Evolutionary conservation across 2,797 vertebrate genomes (phyloP).

Genomic region (Sarcophilus harrisii): DNA sequence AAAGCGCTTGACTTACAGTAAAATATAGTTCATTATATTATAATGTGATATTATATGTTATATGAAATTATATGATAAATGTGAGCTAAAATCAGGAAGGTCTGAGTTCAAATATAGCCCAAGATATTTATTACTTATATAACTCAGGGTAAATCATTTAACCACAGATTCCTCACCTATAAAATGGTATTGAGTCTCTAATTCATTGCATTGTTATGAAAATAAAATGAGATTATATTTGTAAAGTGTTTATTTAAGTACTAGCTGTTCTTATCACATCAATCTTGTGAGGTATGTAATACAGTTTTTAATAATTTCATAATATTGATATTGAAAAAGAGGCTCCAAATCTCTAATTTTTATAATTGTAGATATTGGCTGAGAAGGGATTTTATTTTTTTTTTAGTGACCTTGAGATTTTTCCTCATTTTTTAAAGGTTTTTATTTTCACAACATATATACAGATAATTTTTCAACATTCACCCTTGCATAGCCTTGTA

Average conservation of each 20-base stretch:
- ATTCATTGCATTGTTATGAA: neutral
- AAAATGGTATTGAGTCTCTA: neutral
- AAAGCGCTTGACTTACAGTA: neutral
- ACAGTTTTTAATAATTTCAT: neutral
- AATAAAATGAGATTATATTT: neutral
- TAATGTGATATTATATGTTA: too few relatives aligned
- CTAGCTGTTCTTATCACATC: neutral
- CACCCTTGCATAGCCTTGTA: too few relatives aligned
- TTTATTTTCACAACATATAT: too few relatives aligned
- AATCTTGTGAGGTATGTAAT: neutral
- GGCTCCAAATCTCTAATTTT: neutral
- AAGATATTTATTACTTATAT: neutral
- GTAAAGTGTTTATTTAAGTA: neutral
- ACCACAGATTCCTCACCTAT: neutral
- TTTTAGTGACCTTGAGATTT: neutral
- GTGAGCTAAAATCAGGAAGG: neutral
- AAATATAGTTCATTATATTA: neutral
- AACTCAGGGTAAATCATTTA: neutral
- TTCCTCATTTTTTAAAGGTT: neutral
- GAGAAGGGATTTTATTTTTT: neutral
- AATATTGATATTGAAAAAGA: neutral
- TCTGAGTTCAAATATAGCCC: neutral
- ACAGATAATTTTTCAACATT: too few relatives aligned
- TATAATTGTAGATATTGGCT: neutral
- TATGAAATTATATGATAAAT: too few relatives aligned